Evolutionary conservation across 64 coral and sea anemone species (phyloP).

Genomic region (Catalaphyllia jardinei): DNA sequence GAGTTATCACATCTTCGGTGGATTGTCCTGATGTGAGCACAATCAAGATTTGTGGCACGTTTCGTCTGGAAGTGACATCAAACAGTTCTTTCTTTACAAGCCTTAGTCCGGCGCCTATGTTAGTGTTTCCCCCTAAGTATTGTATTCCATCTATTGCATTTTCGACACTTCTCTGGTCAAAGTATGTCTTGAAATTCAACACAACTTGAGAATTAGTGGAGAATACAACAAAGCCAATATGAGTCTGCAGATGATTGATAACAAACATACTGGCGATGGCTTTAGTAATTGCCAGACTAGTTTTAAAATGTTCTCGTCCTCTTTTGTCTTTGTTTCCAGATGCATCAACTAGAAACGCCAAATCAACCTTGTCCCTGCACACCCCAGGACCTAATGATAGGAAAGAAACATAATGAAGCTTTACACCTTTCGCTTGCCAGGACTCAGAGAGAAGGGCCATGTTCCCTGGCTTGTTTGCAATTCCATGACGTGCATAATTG

Average conservation of each 20-base stretch:
- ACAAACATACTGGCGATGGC: slow-evolving; percentile 32
- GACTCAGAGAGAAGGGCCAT: no score
- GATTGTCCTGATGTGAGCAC: slow-evolving; percentile 15
- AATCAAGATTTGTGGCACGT: slow-evolving; percentile 22
- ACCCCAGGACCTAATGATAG: slow-evolving; percentile 4
- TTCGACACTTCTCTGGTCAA: slow-evolving; percentile 44
- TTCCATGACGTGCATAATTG: no score
- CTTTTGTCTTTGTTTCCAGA: slow-evolving; percentile 51
- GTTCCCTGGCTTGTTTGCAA: not conserved
- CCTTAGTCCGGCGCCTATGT: not conserved
- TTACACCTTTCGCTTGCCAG: no score
- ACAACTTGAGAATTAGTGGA: slow-evolving; percentile 15
- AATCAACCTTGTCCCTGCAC: slow-evolving; percentile 47
- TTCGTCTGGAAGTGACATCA: not conserved
- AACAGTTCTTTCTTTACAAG: slow-evolving; percentile 21
- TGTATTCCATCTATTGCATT: slow-evolving; percentile 42
- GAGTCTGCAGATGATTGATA: slow-evolving; percentile 33
- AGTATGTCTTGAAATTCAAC: slow-evolving; percentile 46
- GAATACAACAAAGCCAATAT: slow-evolving; percentile 66
- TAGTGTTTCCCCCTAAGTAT: not conserved
- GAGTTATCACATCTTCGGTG: slow-evolving; percentile 5
- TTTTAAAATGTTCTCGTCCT: slow-evolving; percentile 60
- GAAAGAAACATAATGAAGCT: not conserved
- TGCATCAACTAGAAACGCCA: slow-evolving; percentile 72
- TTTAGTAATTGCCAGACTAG: slow-evolving; percentile 63